A percentile compares a stretch with the other conserved stretches of the same genome.
Evolutionary conservation across 2,797 vertebrate species (phyloP).

Genomic region (Sparus aurata): DNA sequence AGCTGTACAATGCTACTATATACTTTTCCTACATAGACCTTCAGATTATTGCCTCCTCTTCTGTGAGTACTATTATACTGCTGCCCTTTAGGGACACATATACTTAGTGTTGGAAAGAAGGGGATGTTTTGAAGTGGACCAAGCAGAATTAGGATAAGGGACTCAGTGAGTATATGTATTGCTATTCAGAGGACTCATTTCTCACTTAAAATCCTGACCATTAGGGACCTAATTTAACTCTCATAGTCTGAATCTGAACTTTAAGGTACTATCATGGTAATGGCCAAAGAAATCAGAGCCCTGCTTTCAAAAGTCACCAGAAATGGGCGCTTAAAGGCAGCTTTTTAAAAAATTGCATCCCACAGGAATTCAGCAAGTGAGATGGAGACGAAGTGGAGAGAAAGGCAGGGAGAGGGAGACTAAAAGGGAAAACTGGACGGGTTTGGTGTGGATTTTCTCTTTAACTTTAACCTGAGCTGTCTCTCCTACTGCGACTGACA

Average conservation of each 20-base stretch:
- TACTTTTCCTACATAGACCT: background rate
- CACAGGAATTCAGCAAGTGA: slow-evolving; percentile 53
- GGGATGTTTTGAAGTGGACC: slow-evolving; percentile 47
- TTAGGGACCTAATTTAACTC: slow-evolving; percentile 70
- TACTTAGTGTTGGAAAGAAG: slow-evolving; percentile 25
- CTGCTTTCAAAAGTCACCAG: slow-evolving; percentile 67
- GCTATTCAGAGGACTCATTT: slow-evolving; percentile 54
- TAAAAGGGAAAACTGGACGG: slow-evolving; percentile 31
- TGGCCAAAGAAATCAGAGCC: slow-evolving; percentile 53
- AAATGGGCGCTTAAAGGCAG: slow-evolving; percentile 66
- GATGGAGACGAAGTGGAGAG: slow-evolving; percentile 21
- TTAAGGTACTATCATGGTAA: slow-evolving; percentile 74
- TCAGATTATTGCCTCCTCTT: slow-evolving; percentile 8
- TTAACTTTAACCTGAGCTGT: slow-evolving; percentile 50
- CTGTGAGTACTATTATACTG: slow-evolving; percentile 10
- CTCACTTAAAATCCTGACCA: slow-evolving; percentile 66
- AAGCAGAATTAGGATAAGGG: slow-evolving; percentile 53
- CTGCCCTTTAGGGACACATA: slow-evolving; percentile 19
- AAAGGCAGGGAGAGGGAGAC: background rate
- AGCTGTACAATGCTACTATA: background rate
- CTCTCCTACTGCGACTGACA: slow-evolving; percentile 67
- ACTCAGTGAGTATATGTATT: slow-evolving; percentile 47
- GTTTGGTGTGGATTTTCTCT: slow-evolving; percentile 47
- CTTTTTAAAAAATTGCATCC: slow-evolving; percentile 61
- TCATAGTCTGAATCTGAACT: slow-evolving; percentile 66